Evolutionary conservation across 2,797 vertebrate genomes (phyloP), one percentile per base, ranked within the genome.

Genomic region (Enteromius anoplus): DNA sequence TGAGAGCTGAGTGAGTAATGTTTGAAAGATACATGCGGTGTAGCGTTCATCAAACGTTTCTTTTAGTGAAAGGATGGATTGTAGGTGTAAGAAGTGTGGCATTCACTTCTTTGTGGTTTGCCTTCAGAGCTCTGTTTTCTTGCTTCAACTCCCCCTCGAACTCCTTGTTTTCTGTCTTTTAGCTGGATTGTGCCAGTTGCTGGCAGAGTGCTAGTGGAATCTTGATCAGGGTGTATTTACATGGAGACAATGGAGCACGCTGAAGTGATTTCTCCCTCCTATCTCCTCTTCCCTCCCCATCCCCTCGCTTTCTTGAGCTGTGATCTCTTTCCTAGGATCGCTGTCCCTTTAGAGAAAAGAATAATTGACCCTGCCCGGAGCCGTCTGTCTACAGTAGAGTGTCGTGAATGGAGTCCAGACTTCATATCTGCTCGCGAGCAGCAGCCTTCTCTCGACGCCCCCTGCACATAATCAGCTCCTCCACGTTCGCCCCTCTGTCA

Each of bases 211-310:
- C 92, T 85, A 3, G 86, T 77, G 65, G 95, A 95, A 96, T 95
- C 89, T 91, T 94, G 95, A 96, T 95, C 91, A 95, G 93, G 88
- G 86, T 85, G 82, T 84, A 94, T 95, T 95, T 94, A 92, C 94
- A 95, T 95, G 66, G 62, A 93, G 88, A 94, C 93, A 94, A 95
- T 94, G 82, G 86, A 45, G 26, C 79, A 93, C 89, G 90, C 91
- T 90, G 91, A 92, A 91, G 92, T 89, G 88, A 93, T 92, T 89
- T 90, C 89, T 82, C 84, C 80, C 64, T 75, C 68, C 76, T 49
- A 62, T 75, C 42, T n/a, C 66, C 42, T 83, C 26, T 5, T 80
- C 64, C 88, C 85, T 86, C 89, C 89, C 89, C 89, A 87, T 89
- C 92, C 88, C 88, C 76, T 91, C 85, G 60, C 71, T 88, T 88